These are phyloP conservation scores for Xenopus petersii DNA, from an alignment of 2,797 vertebrate species.

Conservation along the genomic window DNA sequence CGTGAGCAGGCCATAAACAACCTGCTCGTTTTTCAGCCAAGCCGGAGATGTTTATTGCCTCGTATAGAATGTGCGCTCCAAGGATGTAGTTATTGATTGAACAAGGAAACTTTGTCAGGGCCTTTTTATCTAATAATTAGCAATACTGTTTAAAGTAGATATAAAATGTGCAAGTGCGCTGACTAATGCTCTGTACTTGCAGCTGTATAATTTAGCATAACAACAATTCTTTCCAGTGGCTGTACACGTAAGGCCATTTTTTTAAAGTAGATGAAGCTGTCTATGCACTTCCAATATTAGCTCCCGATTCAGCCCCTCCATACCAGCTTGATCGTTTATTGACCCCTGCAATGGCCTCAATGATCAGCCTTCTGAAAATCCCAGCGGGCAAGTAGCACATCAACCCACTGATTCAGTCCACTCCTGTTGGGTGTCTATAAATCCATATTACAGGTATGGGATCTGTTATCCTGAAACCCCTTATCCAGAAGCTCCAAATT, in stretches of 20 bases:
- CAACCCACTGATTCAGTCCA: no score
- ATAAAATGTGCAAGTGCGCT: not conserved
- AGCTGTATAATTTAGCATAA: not conserved
- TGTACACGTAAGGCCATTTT: not conserved
- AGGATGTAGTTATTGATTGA: slow-evolving; percentile 62
- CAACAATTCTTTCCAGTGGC: not conserved
- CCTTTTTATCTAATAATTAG: slow-evolving; percentile 47
- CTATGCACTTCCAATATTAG: no score
- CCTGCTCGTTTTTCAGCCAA: slow-evolving; percentile 51
- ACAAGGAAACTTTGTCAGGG: slow-evolving; percentile 53
- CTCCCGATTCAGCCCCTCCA: no score
- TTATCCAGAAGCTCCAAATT: no score
- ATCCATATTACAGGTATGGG: no score
- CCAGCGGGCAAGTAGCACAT: no score
- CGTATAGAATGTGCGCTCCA: slow-evolving; percentile 53
- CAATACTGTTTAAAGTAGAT: slow-evolving; percentile 3
- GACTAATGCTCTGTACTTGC: not conserved
- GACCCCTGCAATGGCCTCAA: no score
- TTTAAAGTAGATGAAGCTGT: no score
- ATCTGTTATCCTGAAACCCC: no score
- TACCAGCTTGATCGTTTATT: no score
- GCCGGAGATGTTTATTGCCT: slow-evolving; percentile 57
- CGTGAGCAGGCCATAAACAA: slow-evolving; percentile 53
- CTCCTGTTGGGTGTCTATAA: no score
- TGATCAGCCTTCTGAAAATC: no score